Evolutionary conservation across 2,113 vertebrate species (phyloP), one percentile per base, ranked within the genome.

Genomic region (Microtus ochrogaster): DNA sequence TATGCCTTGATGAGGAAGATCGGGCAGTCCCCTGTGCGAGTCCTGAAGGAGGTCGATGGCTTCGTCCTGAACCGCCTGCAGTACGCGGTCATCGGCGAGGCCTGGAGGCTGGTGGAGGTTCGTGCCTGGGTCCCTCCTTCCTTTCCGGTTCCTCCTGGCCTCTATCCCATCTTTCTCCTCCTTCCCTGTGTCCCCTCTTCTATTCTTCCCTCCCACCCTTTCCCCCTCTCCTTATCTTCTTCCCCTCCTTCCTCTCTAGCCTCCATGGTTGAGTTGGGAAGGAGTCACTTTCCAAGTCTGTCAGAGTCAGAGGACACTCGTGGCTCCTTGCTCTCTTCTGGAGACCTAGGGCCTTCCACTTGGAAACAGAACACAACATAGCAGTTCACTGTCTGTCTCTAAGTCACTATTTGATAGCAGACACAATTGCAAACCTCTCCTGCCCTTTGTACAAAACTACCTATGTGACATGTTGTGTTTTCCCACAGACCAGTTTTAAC

Each of bases 11-110:
- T 99, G 99, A 99, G 96, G 96, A 98, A 98, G 98, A 98, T 99
- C 76, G 99, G 99, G 63, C 99, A 99, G 94, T 99, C 98, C 10
- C 99, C 99, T 0, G 98, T 99, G 83, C 97, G 98, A 77, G 97
- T 99, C 41, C 98, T 86, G 97, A 99, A 97, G 97, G 99, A 99
- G 98, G 98, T 99, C 0, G 99, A 99, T 2, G 99, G 99, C 41
- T 99, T 99, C 55, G 99, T 98, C 74, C 97, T 99, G 89, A 99
- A 99, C 97, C 99, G 99, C 88, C 98, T 99, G 84, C 99, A 99
- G 98, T 99, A 99, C 1, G 99, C 99, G 9, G 96, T 99, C 95
- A 99, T 99, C 94, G 98, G 99, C 0, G 99, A 99, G 98, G 99
- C 99, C 91, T 99, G 99, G 99, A 99, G 99, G 97, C 99, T 99